Evolutionary conservation across 2,888 invertebrate genomes (phyloP), one percentile per base, ranked within the genome.

Genomic region (Tridacna crocea): DNA sequence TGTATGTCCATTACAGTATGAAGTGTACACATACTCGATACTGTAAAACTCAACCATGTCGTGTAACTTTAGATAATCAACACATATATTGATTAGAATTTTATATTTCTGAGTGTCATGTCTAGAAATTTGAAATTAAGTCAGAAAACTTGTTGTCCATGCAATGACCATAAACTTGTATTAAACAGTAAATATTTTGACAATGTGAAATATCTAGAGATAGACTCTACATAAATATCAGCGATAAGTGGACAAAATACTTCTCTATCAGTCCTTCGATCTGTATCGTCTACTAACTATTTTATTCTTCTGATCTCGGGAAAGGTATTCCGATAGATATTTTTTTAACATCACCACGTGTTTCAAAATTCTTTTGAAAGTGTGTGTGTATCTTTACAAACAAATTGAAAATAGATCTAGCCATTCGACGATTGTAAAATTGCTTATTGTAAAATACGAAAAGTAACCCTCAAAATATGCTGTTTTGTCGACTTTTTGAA

Each of bases 21-120:
- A 36, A 51, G 48, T 70, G 70, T 70, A 70, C 70, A 70, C 47
- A 70, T 70, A 51, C 51, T 70, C 70, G 24, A 70, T 70, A 68
- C 46, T n/a, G n/a, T 46, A 19, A 51, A 70, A 46, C 47, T 10
- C 24, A 26, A 47, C 48, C 48, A 51, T 24, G 51, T 70, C 47
- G 70, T 70, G 70, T 70, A 51, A 70, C 26, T 51, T 51, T 51
- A 70, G 51, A 46, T 51, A 2, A 70, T 48, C 66, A 66, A 36
- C 36, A 66, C 66, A 66, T 46, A 66, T 66, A 66, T 66, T 66
- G 66, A 66, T 66, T 66, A 36, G 36, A 46, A 36, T 2, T 13
- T n/a, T 61, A 22, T 22, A 22, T 22, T n/a, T 61, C 24, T 61
- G n/a, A 24, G 10, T 61, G 13, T 61, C 24, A 61, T 26, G 13